These are phyloP conservation scores for Lycaon pictus DNA, from an alignment of 2,113 vertebrate species.

Conservation along the genomic window DNA sequence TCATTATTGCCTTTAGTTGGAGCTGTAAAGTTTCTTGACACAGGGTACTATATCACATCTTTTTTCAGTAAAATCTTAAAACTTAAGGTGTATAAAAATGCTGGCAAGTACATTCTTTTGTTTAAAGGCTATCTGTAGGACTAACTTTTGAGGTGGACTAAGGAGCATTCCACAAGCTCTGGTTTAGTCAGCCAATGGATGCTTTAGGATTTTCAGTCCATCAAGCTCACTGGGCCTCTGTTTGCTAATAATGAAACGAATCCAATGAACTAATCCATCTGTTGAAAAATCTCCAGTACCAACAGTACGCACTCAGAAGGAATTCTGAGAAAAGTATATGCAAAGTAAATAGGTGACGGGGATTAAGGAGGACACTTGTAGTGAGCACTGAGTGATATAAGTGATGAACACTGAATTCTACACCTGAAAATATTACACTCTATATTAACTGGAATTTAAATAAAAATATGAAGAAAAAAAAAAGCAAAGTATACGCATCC, in stretches of 20 bases:
- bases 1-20: constrained; percentile 31
- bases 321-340: constrained; percentile 32
- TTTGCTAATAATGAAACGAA: constrained; percentile 51
- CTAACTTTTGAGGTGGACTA: neutral
- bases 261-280: constrained; percentile 10
- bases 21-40: constrained; percentile 48
- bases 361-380: neutral
- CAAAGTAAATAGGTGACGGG: neutral
- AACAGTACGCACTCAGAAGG: constrained; percentile 22
- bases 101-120: constrained; percentile 27
- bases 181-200: neutral
- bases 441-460: neutral
- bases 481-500: neutral
- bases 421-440: neutral
- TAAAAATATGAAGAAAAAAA: neutral
- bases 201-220: constrained; percentile 36
- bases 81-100: constrained; percentile 46
- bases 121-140: constrained; percentile 35
- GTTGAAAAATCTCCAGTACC: constrained; percentile 50
- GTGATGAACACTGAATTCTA: neutral
- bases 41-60: neutral
- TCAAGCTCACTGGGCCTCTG: neutral
- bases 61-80: constrained; percentile 59
- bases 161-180: neutral
- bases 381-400: neutral